Conservation (phyloP, 2,113 vertebrate species). For the Pogonocichla stellata region DNA sequence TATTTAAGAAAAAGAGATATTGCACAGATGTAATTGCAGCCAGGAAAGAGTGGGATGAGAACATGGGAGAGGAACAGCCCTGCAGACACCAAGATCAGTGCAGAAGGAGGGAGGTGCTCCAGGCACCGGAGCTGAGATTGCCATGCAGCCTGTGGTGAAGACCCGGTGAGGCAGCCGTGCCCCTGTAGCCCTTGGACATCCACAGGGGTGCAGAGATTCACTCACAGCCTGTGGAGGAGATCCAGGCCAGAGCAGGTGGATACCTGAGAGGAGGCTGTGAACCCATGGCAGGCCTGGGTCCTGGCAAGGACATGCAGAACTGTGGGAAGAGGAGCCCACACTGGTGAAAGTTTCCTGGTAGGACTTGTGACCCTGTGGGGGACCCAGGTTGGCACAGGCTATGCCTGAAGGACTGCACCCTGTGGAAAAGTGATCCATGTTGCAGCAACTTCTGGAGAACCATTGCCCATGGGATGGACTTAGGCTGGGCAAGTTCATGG, state of each 20-base stretch:
- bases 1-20: not conserved
- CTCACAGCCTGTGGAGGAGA: not conserved
- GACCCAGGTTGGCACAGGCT: not conserved
- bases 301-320: not conserved
- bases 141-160: not conserved
- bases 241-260: not conserved
- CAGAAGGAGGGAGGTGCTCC: not conserved
- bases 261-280: not conserved
- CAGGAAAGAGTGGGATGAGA: not conserved
- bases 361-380: not conserved
- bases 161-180: not conserved
- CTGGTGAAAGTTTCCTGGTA: not conserved
- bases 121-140: rapidly evolving
- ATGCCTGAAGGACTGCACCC: not conserved
- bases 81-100: not conserved
- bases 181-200: not conserved
- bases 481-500: not conserved
- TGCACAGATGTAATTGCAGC: not conserved
- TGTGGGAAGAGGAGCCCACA: not conserved
- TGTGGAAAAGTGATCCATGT: rapidly evolving
- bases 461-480: not conserved
- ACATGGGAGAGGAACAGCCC: not conserved
- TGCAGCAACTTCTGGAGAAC: not conserved
- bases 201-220: not conserved
- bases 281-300: not conserved